A percentile compares a stretch with the other conserved stretches of the same genome.
Evolutionary conservation across 2,113 vertebrate species (phyloP).

Genomic region (Girardinichthys multiradiatus): DNA sequence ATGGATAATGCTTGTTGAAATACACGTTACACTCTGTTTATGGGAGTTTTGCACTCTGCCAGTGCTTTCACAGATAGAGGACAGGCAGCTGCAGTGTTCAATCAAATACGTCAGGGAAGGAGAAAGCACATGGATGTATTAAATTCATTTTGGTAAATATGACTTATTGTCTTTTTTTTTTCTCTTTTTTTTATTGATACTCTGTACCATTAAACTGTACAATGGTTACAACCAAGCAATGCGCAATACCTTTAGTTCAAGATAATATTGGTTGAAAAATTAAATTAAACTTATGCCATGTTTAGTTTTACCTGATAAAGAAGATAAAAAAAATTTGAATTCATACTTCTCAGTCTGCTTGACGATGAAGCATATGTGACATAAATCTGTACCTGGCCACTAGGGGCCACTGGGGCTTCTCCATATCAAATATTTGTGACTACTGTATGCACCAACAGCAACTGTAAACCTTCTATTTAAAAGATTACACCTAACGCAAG

Average conservation of each 20-base stretch:
- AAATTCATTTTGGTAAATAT: slow-evolving; percentile 1
- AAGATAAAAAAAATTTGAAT: neutral
- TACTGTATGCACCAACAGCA: neutral
- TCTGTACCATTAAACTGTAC: neutral
- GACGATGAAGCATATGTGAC: neutral
- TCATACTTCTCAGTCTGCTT: neutral
- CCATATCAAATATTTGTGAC: neutral
- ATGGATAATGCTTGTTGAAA: neutral
- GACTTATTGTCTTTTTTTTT: slow-evolving; percentile 6
- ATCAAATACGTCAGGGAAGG: neutral
- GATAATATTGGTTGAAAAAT: neutral
- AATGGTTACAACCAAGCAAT: slow-evolving; percentile 2
- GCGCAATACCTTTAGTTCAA: neutral
- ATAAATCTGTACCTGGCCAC: no score
- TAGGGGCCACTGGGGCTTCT: neutral
- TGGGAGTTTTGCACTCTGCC: neutral
- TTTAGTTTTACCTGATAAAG: no score
- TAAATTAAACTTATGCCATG: no score
- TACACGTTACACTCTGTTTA: neutral
- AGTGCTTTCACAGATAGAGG: neutral
- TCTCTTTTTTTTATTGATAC: neutral
- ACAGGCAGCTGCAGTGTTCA: neutral
- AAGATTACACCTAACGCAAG: neutral
- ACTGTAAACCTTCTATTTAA: neutral
- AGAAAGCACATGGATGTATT: neutral